Percentiles rank a stretch among this genome's conserved stretches.
These are phyloP conservation scores for Phalera bucephala DNA, from an alignment of 2,888 invertebrate species.

Conservation along the genomic window DNA sequence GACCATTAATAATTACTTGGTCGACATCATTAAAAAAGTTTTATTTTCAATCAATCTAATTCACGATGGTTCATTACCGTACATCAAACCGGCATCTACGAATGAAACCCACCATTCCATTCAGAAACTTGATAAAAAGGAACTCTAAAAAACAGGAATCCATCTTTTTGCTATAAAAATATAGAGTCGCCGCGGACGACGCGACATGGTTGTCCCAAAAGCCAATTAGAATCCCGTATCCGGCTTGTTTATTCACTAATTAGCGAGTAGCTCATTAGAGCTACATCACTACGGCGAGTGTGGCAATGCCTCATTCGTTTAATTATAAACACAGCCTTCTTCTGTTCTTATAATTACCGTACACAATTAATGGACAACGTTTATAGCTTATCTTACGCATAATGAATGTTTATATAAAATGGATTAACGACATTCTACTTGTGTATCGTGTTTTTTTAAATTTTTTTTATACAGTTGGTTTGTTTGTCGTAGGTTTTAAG, in stretches of 20 bases:
- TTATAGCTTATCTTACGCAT: slow-evolving; percentile 62
- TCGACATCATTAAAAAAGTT: too few relatives aligned
- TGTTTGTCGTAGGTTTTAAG: too few relatives aligned
- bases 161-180: slow-evolving; percentile 39
- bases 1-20: too few relatives aligned
- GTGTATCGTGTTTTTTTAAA: slow-evolving; percentile 27
- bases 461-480: slow-evolving; percentile 18
- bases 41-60: too few relatives aligned
- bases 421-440: slow-evolving; percentile 39
- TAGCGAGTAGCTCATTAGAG: slow-evolving; percentile 79
- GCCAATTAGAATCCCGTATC: slow-evolving; percentile 80
- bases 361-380: slow-evolving; percentile 68
- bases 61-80: too few relatives aligned
- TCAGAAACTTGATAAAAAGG: too few relatives aligned
- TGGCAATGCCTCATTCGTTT: slow-evolving; percentile 74
- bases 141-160: slow-evolving; percentile 24
- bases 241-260: slow-evolving; percentile 79
- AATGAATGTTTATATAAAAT: slow-evolving; percentile 51
- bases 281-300: slow-evolving; percentile 67
- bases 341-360: slow-evolving; percentile 70
- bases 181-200: slow-evolving; percentile 26
- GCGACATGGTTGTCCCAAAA: slow-evolving; percentile 67
- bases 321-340: slow-evolving; percentile 75
- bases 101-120: too few relatives aligned
- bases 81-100: too few relatives aligned